Percentiles rank a stretch among this genome's conserved stretches.
Evolutionary conservation across 2,888 invertebrate genomes (phyloP).

Genomic region (Sturmia bella): DNA sequence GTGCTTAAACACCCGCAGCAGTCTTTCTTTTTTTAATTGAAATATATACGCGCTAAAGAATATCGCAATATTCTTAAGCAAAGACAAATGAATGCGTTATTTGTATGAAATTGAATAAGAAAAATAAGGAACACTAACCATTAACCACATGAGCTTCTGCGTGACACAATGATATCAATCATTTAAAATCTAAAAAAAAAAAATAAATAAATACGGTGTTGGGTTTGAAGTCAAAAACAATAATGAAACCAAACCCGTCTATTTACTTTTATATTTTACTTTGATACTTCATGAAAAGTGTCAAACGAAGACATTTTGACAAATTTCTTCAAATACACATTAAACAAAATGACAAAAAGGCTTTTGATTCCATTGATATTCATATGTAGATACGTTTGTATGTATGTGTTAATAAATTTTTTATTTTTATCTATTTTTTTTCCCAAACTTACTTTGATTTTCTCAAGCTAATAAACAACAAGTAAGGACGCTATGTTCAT

Average conservation of each 20-base stretch:
- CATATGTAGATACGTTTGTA: too few species aligned
- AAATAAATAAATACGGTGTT: not conserved
- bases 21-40: not conserved
- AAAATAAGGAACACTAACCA: conserved; percentile 44
- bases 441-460: too few species aligned
- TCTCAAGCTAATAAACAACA: too few species aligned
- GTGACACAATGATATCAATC: conserved; percentile 80
- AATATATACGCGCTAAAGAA: conserved; percentile 26
- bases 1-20: conserved; percentile 67
- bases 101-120: conserved; percentile 19
- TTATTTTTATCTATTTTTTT: too few species aligned
- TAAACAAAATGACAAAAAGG: not conserved
- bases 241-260: conserved; percentile 43
- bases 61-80: conserved; percentile 10
- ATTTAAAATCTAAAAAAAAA: conserved; percentile 62
- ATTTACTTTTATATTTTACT: not conserved
- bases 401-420: too few species aligned
- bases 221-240: not conserved
- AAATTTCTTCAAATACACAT: too few species aligned
- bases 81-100: not conserved
- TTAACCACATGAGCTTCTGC: conserved; percentile 81
- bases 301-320: conserved; percentile 78
- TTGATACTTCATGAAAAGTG: not conserved
- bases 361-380: not conserved
- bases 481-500: too few species aligned